A percentile compares a stretch with the other conserved stretches of the same genome.
These are phyloP conservation scores for Drosophila differens DNA, from an alignment of 2,888 invertebrate genomes.

Conservation along the genomic window DNA sequence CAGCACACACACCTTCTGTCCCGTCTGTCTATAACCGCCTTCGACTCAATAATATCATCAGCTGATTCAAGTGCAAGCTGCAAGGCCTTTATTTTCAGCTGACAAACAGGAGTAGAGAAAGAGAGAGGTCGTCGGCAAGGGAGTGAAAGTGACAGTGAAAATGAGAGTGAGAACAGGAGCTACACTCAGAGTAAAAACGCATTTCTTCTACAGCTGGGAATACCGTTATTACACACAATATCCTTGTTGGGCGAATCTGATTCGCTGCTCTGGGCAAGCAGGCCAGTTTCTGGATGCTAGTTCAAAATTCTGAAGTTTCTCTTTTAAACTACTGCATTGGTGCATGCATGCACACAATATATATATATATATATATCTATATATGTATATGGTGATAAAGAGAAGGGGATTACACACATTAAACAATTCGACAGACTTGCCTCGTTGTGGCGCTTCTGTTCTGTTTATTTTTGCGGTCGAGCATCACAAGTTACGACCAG, in stretches of 20 bases:
- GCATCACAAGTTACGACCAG: constrained; percentile 28
- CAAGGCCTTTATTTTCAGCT: background rate
- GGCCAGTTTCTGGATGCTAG: background rate
- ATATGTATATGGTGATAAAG: background rate
- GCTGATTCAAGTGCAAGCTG: background rate
- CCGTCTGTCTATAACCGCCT: background rate
- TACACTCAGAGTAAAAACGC: background rate
- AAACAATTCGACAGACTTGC: background rate
- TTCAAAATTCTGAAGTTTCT: background rate
- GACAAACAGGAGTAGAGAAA: background rate
- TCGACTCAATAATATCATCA: background rate
- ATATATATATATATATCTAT: background rate
- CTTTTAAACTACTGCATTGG: background rate
- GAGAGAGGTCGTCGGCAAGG: too few species aligned
- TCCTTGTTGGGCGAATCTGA: background rate
- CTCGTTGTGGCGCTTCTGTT: background rate
- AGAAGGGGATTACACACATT: background rate
- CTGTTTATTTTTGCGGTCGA: background rate
- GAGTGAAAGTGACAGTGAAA: background rate
- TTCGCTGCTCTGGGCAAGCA: background rate
- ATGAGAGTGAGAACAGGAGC: background rate
- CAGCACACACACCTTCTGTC: background rate
- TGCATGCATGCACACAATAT: background rate
- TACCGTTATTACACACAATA: background rate
- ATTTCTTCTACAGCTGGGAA: background rate